phyloP scores from a whole-genome alignment of 2,797 vertebrate species.

The Nannoperca australis region DNA sequence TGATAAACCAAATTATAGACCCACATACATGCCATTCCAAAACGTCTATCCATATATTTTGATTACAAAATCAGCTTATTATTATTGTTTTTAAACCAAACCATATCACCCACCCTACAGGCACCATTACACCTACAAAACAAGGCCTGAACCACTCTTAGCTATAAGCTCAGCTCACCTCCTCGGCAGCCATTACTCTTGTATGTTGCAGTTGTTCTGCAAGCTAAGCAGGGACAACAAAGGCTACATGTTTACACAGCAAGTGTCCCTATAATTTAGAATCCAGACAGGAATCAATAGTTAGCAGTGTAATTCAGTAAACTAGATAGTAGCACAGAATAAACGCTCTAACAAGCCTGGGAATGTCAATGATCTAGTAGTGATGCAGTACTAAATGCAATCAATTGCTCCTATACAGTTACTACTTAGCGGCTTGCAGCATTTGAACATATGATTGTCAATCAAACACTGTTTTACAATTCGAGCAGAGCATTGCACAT shows the following conservation, averaged over 20 bases:
- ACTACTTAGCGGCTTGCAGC: slow-evolving; percentile 25
- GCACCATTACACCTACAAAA: slow-evolving; percentile 51
- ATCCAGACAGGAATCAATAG: slow-evolving; percentile 79
- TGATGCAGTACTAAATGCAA: slow-evolving; percentile 49
- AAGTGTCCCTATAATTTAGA: slow-evolving; percentile 81
- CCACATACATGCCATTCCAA: slow-evolving; percentile 10
- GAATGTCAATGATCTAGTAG: slow-evolving; percentile 44
- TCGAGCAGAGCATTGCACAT: slow-evolving; percentile 40
- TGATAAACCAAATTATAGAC: slow-evolving; percentile 23
- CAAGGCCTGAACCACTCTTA: slow-evolving; percentile 50
- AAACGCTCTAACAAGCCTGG: slow-evolving; percentile 59
- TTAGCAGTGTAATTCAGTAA: slow-evolving; percentile 76
- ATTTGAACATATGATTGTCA: slow-evolving; percentile 45
- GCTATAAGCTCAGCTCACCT: slow-evolving; percentile 57
- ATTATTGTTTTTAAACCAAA: background rate
- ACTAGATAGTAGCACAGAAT: slow-evolving; percentile 65
- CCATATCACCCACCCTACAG: slow-evolving; percentile 19
- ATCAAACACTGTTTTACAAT: slow-evolving; percentile 49
- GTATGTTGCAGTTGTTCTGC: slow-evolving; percentile 69
- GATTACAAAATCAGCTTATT: background rate
- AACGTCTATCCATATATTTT: slow-evolving; percentile 8
- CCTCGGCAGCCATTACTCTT: slow-evolving; percentile 73
- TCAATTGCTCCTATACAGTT: slow-evolving; percentile 45
- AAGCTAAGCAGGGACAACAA: slow-evolving; percentile 80
- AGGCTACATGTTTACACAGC: slow-evolving; percentile 75